Conservation (phyloP, 2,888 invertebrate genomes). For the Allacma fusca region DNA sequence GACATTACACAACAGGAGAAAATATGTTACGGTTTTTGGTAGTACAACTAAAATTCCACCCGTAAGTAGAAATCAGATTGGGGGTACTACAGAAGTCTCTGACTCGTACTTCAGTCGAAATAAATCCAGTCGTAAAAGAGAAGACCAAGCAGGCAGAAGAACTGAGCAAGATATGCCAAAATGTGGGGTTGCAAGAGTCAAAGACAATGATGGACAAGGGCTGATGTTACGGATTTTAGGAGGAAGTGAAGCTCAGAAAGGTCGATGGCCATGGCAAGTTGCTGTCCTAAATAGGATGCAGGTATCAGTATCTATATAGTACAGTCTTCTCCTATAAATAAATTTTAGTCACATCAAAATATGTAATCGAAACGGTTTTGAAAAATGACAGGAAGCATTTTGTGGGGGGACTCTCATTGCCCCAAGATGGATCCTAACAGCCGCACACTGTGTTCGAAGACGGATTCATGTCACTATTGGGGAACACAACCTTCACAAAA, state of each 20-base stretch:
- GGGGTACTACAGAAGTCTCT: not conserved
- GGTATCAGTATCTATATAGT: conserved; percentile 67
- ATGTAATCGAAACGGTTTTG: too few species aligned
- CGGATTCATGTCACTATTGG: conserved; percentile 82
- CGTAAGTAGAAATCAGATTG: not conserved
- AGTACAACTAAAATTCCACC: not conserved
- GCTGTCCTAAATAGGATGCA: conserved; percentile 84
- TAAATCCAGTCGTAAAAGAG: not conserved
- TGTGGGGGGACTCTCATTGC: conserved; percentile 87
- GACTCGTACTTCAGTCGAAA: not conserved
- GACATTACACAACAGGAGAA: not conserved
- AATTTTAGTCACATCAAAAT: not conserved
- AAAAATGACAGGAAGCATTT: conserved; percentile 85
- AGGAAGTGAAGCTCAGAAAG: conserved; percentile 78
- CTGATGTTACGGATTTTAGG: conserved; percentile 79
- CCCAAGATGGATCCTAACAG: conserved; percentile 81
- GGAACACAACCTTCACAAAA: conserved; percentile 80
- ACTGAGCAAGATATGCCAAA: not conserved
- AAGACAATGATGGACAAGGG: conserved; percentile 47
- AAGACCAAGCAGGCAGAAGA: not conserved
- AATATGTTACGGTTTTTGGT: not conserved
- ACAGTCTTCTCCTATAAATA: not conserved
- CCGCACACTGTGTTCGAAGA: conserved; percentile 81
- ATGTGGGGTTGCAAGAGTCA: conserved; percentile 58
- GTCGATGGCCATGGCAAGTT: conserved; percentile 96